A percentile compares a stretch with the other conserved stretches of the same genome.
These are phyloP conservation scores for Tragelaphus scriptus DNA, from an alignment of 2,113 vertebrate species.

Conservation along the genomic window DNA sequence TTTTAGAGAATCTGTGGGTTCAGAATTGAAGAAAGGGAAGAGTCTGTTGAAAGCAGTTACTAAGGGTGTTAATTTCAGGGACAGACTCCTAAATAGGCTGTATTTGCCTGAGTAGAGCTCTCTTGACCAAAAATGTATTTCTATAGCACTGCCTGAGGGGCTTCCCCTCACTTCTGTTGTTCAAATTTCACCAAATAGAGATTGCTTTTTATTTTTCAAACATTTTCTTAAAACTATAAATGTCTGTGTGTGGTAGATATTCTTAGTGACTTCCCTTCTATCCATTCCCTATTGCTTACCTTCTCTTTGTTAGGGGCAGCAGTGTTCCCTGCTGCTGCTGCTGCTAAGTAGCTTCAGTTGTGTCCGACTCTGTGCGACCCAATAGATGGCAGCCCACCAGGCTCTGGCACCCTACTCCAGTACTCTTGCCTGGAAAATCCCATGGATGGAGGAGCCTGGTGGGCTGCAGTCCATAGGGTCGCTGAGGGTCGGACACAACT, in stretches of 20 bases:
- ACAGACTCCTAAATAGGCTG: not conserved
- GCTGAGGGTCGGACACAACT: too few species aligned
- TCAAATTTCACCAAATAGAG: constrained; percentile 18
- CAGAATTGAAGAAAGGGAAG: constrained; percentile 4
- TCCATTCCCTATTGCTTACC: not conserved
- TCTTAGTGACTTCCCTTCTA: not conserved
- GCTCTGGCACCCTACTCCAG: too few species aligned
- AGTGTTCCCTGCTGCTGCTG: not conserved
- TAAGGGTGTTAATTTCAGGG: not conserved
- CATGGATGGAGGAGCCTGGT: too few species aligned
- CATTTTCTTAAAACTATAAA: not conserved
- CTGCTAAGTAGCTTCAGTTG: too few species aligned
- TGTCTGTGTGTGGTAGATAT: not conserved
- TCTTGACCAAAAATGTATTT: not conserved
- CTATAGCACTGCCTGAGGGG: not conserved
- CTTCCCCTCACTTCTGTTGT: not conserved
- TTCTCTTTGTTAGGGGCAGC: not conserved
- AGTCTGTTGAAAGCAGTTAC: not conserved
- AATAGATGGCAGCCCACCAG: too few species aligned
- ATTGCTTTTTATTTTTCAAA: constrained; percentile 7
- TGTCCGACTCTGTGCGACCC: too few species aligned
- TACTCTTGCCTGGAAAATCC: too few species aligned
- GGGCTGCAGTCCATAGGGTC: too few species aligned
- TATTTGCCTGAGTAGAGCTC: not conserved
- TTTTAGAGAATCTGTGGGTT: constrained; percentile 51